Conservation (phyloP, 2,113 vertebrate genomes). For the Craseonycteris thonglongyai region DNA sequence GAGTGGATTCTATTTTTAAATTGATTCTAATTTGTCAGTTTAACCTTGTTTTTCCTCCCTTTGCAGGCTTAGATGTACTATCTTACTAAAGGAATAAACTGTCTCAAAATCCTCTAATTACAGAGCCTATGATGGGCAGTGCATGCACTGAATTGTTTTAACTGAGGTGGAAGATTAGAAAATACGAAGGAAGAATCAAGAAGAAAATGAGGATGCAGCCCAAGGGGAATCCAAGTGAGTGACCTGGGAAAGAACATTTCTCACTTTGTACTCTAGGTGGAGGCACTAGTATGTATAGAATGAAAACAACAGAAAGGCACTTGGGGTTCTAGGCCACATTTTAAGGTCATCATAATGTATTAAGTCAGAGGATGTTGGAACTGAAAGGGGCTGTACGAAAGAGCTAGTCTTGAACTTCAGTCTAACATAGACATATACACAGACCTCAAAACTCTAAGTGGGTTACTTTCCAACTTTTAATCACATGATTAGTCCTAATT, state of each 20-base stretch:
- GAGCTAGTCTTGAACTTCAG: background rate
- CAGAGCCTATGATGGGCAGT: background rate
- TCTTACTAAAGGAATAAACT: too few relatives aligned
- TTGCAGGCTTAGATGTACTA: background rate
- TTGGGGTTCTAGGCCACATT: background rate
- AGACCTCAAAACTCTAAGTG: background rate
- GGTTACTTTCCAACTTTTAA: background rate
- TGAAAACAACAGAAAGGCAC: background rate
- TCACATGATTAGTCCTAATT: background rate
- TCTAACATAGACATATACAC: background rate
- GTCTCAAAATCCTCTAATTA: background rate
- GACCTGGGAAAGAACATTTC: background rate
- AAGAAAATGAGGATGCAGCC: background rate
- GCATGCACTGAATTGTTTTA: background rate
- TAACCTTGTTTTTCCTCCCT: background rate
- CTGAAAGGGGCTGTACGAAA: background rate
- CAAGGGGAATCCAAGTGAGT: fast-evolving
- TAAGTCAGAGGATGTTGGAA: background rate
- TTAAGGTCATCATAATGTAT: background rate
- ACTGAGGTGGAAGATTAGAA: background rate
- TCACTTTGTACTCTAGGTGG: constrained; percentile 47
- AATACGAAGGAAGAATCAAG: background rate
- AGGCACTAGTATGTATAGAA: background rate
- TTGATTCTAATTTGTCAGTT: background rate
- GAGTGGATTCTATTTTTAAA: background rate